These are phyloP conservation scores for Colinus virginianus DNA, from an alignment of 2,113 vertebrate species.

Conservation along the genomic window DNA sequence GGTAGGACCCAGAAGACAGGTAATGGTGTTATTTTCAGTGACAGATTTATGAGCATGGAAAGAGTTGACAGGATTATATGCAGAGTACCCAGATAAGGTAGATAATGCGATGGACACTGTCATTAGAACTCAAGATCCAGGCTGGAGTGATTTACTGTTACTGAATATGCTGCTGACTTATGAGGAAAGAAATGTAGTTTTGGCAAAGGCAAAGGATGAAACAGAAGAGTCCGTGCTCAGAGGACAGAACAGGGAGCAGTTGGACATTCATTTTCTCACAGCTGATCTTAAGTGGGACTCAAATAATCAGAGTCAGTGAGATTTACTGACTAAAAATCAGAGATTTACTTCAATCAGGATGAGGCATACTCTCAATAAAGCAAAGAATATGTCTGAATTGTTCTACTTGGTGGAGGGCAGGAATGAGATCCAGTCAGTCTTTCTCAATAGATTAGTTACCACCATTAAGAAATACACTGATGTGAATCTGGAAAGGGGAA, in stretches of 20 bases:
- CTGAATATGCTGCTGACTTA: neutral
- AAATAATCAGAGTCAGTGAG: neutral
- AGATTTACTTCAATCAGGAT: neutral
- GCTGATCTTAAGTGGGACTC: neutral
- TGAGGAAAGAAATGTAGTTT: neutral
- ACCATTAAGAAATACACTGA: too few relatives aligned
- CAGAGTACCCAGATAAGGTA: neutral
- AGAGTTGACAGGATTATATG: neutral
- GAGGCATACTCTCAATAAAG: neutral
- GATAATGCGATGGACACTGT: neutral
- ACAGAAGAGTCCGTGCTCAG: neutral
- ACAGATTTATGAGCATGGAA: neutral
- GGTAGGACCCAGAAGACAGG: neutral
- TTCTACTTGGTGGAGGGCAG: neutral
- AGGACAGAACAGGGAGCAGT: neutral
- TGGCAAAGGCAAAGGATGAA: neutral
- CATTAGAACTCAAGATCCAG: neutral
- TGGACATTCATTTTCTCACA: neutral
- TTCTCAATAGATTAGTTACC: too few relatives aligned
- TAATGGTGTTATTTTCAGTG: neutral
- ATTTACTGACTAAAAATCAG: neutral
- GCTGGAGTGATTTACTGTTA: neutral
- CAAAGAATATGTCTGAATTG: neutral
- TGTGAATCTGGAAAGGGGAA: too few relatives aligned
- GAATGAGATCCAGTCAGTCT: too few relatives aligned